These are phyloP conservation scores for Cylindroiulus punctatus DNA, from an alignment of 2,888 invertebrate species.

Conservation along the genomic window DNA sequence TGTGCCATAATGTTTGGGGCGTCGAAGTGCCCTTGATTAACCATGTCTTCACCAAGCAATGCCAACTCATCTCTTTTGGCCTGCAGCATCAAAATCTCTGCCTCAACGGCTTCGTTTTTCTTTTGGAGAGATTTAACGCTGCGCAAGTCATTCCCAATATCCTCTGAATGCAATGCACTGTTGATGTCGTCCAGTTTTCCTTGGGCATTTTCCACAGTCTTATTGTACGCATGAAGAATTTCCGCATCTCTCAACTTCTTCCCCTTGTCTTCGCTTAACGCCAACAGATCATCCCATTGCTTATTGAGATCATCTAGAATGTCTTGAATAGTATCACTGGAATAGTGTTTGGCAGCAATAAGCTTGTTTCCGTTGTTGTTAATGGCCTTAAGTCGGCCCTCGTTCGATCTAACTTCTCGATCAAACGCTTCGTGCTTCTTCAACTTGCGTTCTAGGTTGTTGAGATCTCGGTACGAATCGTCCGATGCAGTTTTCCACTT, in stretches of 20 bases:
- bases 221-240: slow-evolving; percentile 76
- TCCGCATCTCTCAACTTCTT: slow-evolving; percentile 87
- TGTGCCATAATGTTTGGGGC: slow-evolving; percentile 83
- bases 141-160: slow-evolving; percentile 87
- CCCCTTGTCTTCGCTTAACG: slow-evolving; percentile 76
- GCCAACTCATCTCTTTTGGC: slow-evolving; percentile 81
- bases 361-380: slow-evolving; percentile 78
- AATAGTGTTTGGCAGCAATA: slow-evolving; percentile 76
- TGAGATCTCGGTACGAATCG: slow-evolving; percentile 90
- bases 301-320: slow-evolving; percentile 77
- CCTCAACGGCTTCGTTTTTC: slow-evolving; percentile 86
- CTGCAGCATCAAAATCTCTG: slow-evolving; percentile 85
- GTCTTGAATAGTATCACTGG: slow-evolving; percentile 74
- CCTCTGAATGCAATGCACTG: slow-evolving; percentile 76
- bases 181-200: slow-evolving; percentile 88
- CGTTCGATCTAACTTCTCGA: slow-evolving; percentile 91
- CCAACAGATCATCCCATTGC: slow-evolving; percentile 80
- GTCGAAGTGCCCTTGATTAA: slow-evolving; percentile 94
- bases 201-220: slow-evolving; percentile 88
- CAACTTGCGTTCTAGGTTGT: slow-evolving; percentile 87
- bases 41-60: slow-evolving; percentile 84
- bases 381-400: slow-evolving; percentile 87
- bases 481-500: slow-evolving; percentile 91
- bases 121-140: slow-evolving; percentile 90
- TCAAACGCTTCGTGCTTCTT: slow-evolving; percentile 98